Percentiles rank a stretch among this genome's conserved stretches.
These are phyloP conservation scores for Myotis planiceps DNA, from an alignment of 2,797 vertebrate genomes.

Conservation along the genomic window DNA sequence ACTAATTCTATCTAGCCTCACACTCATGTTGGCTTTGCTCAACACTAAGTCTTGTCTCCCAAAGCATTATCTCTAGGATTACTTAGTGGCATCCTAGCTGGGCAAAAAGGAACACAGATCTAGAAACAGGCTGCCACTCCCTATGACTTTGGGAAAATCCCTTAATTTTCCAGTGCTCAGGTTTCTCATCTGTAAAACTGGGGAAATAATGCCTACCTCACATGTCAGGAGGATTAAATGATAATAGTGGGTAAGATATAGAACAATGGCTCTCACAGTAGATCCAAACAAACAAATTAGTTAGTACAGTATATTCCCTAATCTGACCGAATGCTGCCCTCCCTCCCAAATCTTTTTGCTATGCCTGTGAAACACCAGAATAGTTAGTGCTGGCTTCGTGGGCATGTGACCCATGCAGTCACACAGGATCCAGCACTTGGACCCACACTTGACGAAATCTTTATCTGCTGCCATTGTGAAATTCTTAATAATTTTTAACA, in stretches of 20 bases:
- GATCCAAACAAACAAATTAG: neutral
- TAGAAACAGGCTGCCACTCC: neutral
- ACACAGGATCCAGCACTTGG: neutral
- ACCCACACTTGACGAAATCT: neutral
- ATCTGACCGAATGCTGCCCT: neutral
- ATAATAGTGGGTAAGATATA: neutral
- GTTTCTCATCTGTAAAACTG: neutral
- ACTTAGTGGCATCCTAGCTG: neutral
- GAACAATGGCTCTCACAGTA: neutral
- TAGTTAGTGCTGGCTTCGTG: neutral
- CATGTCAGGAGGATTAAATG: neutral
- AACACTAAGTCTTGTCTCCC: neutral
- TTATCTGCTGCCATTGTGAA: neutral
- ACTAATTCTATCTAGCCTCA: neutral
- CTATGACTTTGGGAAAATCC: neutral
- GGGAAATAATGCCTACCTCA: neutral
- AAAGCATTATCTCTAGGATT: neutral
- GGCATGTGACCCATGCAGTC: fast-evolving
- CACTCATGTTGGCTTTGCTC: neutral
- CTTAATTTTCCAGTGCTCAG: neutral
- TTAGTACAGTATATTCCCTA: neutral
- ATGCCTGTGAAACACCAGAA: neutral
- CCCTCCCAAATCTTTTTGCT: neutral
- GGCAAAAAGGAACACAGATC: neutral
- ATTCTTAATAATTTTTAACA: neutral